Percentiles rank a stretch among this genome's conserved stretches.
Conservation (phyloP, 2,888 invertebrate species). For the Salpingus planirostris region DNA sequence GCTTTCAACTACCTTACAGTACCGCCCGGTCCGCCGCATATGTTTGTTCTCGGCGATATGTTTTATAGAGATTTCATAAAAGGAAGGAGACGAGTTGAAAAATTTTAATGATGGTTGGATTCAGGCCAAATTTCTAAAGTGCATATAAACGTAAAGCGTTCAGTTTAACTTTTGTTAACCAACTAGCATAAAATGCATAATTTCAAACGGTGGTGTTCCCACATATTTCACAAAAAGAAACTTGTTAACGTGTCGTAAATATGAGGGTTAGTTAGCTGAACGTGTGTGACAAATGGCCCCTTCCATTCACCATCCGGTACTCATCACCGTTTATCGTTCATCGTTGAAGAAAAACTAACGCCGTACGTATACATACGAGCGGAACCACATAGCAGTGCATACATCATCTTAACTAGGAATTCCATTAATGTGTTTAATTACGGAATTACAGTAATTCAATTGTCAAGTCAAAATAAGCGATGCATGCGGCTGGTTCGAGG, state of each 20-base stretch:
- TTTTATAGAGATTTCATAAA: slow-evolving; percentile 5
- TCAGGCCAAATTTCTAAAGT: slow-evolving; percentile 14
- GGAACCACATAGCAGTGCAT: no score
- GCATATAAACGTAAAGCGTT: slow-evolving; percentile 10
- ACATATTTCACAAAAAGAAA: slow-evolving; percentile 3
- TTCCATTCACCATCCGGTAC: no score
- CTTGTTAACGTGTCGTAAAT: slow-evolving; percentile 10
- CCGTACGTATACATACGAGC: no score
- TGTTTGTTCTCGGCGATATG: slow-evolving; percentile 1
- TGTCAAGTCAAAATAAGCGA: slow-evolving; percentile 9
- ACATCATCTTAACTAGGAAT: no score
- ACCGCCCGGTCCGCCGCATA: no score
- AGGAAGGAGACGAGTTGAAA: slow-evolving; percentile 8
- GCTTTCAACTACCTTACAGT: no score
- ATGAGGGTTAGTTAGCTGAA: slow-evolving; percentile 2
- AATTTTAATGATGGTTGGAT: slow-evolving; percentile 15
- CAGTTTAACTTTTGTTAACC: slow-evolving; percentile 14
- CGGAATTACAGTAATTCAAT: slow-evolving; percentile 9
- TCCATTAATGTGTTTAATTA: not conserved
- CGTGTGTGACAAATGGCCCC: slow-evolving; percentile 3
- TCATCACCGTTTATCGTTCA: no score
- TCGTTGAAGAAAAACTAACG: no score
- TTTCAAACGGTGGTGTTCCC: slow-evolving; percentile 8
- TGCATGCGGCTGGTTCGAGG: slow-evolving; percentile 8
- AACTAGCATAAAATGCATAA: slow-evolving; percentile 15